Base-by-base conservation (phyloP, 1,140 invertebrate genomes). In the Forficula auricularia region DNA sequence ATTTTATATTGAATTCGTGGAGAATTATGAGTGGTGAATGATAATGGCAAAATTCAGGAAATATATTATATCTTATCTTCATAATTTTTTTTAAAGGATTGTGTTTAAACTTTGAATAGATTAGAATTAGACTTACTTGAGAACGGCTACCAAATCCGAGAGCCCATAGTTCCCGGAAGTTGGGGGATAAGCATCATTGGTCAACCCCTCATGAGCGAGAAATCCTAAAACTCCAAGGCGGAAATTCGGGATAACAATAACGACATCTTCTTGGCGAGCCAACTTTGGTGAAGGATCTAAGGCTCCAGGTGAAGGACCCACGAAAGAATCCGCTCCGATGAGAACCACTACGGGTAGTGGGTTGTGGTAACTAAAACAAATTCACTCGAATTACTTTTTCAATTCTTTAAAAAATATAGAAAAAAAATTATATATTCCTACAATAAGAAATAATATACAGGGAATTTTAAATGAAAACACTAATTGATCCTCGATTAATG, bases 81-180 rank as follows among this genome's bases (percentile, higher is more conserved):
- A n/a, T n/a, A n/a, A n/a, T n/a, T n/a, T n/a, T n/a, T n/a, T n/a
- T n/a, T n/a, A n/a, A n/a, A n/a, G n/a, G n/a, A n/a, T n/a, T n/a
- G n/a, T n/a, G n/a, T n/a, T n/a, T n/a, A n/a, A n/a, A n/a, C n/a
- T n/a, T n/a, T n/a, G n/a, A n/a, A n/a, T n/a, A n/a, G n/a, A n/a
- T n/a, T n/a, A n/a, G n/a, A n/a, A 61, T 35, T 82, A 67, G 0
- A 88, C 72, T 84, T 84, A 90, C 38, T 75, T 67, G 1, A 91
- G 62, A 1, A 73, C 82, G 2, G 71, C 68, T 4, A 86, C 55
- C 13, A 89, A 72, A 52, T 91, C 86, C 3, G 78, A 79, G 0
- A 88, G 63, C 0, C 77, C 86, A 54, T 89, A 88, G 53, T 90
- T 89, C n/a, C 85, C 85, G 0, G 83, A 84, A 1, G 75, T 78